These are phyloP conservation scores for Silurus aristotelis DNA, from an alignment of 2,797 vertebrate genomes.

Conservation along the genomic window DNA sequence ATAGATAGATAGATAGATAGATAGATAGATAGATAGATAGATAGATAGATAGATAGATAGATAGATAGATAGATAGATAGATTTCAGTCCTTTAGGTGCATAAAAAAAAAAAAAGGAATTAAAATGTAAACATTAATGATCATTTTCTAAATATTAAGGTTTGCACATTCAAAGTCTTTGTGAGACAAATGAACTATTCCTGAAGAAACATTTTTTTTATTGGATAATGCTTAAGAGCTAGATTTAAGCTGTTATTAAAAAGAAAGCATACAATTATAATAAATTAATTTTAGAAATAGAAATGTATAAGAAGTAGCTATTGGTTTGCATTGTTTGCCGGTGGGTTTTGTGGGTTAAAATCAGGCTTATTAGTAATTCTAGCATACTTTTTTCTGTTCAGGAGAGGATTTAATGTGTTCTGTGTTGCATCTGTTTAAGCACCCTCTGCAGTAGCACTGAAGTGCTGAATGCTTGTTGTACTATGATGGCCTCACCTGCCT, in stretches of 20 bases:
- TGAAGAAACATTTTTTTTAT: background rate
- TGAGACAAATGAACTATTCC: background rate
- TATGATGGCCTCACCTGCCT: slow-evolving; percentile 68
- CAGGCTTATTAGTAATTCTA: background rate
- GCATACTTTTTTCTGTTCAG: background rate
- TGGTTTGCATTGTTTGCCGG: background rate
- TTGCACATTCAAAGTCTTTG: too few relatives aligned
- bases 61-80: too few relatives aligned
- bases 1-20: too few relatives aligned
- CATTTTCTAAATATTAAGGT: too few relatives aligned
- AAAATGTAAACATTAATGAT: too few relatives aligned
- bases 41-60: too few relatives aligned
- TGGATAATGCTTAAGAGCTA: background rate
- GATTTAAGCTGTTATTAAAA: background rate
- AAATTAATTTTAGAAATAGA: background rate
- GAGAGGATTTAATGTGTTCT: background rate
- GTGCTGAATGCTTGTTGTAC: slow-evolving; percentile 58
- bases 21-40: too few relatives aligned
- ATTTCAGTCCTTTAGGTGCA: too few relatives aligned
- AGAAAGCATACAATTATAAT: background rate
- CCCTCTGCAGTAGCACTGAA: slow-evolving; percentile 10
- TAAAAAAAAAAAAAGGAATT: too few relatives aligned
- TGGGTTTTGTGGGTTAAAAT: background rate
- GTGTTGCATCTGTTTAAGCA: background rate
- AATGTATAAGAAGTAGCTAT: background rate